Base-by-base conservation (phyloP, 2,797 vertebrate genomes). In the Apodemus agrarius region DNA sequence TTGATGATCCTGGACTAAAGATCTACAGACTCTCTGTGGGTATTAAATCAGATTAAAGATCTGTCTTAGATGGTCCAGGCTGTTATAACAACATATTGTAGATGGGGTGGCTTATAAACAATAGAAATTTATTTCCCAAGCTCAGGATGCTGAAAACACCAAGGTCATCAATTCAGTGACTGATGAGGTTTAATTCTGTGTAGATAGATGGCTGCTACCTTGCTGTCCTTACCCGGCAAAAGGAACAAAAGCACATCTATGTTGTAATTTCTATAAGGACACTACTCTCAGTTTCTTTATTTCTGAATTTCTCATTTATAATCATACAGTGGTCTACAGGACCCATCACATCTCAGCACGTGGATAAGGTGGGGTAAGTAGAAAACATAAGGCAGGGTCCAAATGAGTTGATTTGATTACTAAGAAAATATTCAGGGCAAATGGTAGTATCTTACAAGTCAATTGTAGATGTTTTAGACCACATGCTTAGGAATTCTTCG, bases 31-130 rank as follows among this genome's bases (percentile, higher is more conserved):
- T 67, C 14, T 72, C 7, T 92, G 9, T 78, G 63, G 34, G 31
- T 90, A 76, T 89, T 89, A 81, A 94, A 57, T 90, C 24, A n/a
- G 43, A 91, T 75, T 96, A 95, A 96, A 49, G n/a, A 74, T 61
- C 24, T 49, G 54, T 57, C 3, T 74, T 74, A 74, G 37, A 75
- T 31, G 16, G 37, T 85, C 37, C 11, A 52, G 57, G 34, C 46
- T 89, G 17, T 72, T 67, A 54, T 63, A 89, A 75, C 43, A 92
- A 84, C 31, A 85, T 79, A 31, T n/a, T 11, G 37, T 81, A 86
- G n/a, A 86, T 7, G 29, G 57, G 9, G 43, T 86, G 37, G 8
- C 63, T 86, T 46, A 54, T 87, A 89, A 94, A 75, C 46, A 92
- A 49, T 34, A 63, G n/a, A 69, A 79, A 85, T 80, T 22, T 80